Conservation (phyloP, 2,888 invertebrate species). For the Heteromurus nitidus region DNA sequence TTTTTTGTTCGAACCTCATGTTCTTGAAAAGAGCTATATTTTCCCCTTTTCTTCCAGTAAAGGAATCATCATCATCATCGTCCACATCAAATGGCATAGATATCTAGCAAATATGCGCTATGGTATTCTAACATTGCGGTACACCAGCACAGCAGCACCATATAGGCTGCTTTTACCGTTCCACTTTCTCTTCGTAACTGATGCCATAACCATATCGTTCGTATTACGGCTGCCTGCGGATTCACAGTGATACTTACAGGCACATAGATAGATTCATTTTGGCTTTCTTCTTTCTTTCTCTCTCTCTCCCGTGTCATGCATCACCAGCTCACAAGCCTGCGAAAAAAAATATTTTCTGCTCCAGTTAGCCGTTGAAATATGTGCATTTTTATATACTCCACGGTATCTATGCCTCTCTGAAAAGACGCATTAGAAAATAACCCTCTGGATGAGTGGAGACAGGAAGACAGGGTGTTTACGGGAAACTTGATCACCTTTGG, state of each 20-base stretch:
- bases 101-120: no score
- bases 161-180: conserved; percentile 37
- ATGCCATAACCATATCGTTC: no score
- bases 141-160: conserved; percentile 31
- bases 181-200: conserved; percentile 18
- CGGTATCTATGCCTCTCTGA: neutral
- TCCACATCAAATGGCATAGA: conserved; percentile 15
- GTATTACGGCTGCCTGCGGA: no score
- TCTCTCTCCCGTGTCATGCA: conserved; percentile 34
- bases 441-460: conserved; percentile 18
- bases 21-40: neutral
- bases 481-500: conserved; percentile 52
- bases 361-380: conserved; percentile 53
- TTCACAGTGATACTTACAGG: no score
- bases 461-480: conserved; percentile 38
- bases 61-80: conserved; percentile 1
- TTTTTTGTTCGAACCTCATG: neutral
- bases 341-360: conserved; percentile 59
- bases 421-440: conserved; percentile 16
- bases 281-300: conserved; percentile 11
- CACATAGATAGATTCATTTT: no score
- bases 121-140: conserved; percentile 20
- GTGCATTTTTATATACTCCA: conserved; percentile 39
- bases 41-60: conserved; percentile 1
- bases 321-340: conserved; percentile 37